Percentiles rank a stretch among this genome's conserved stretches.
Evolutionary conservation across 2,888 invertebrate species (phyloP).

Genomic region (Mantis religiosa): DNA sequence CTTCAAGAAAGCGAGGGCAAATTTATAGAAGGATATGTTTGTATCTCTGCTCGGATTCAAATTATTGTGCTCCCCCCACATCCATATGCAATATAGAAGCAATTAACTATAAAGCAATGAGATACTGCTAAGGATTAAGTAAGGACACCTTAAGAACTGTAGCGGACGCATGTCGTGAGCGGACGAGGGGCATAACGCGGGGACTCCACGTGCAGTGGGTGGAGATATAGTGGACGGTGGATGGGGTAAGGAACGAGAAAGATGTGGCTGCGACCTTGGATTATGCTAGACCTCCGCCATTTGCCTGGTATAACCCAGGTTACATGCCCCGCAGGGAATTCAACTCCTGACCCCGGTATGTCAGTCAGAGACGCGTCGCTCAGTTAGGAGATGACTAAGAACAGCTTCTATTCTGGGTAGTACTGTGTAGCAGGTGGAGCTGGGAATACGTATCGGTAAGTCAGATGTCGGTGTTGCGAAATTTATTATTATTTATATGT

Average conservation of each 20-base stretch:
- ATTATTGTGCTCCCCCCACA: too few species aligned
- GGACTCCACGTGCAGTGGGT: neutral
- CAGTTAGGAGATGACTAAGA: neutral
- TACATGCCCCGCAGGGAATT: neutral
- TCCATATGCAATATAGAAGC: too few species aligned
- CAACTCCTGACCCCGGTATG: neutral
- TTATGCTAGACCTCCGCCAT: neutral
- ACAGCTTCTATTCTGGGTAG: neutral
- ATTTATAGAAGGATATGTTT: too few species aligned
- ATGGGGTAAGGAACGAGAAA: neutral
- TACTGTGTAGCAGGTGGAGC: neutral
- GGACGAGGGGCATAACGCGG: neutral
- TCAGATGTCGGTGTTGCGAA: neutral
- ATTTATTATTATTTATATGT: neutral
- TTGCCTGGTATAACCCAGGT: neutral
- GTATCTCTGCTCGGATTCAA: too few species aligned
- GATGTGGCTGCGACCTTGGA: neutral
- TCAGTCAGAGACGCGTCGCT: neutral
- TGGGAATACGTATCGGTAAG: neutral
- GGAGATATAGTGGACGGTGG: neutral
- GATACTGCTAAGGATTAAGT: too few species aligned
- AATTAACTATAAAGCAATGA: too few species aligned
- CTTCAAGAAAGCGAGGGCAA: too few species aligned
- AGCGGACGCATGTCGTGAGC: neutral
- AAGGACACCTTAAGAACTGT: too few species aligned